Conservation (phyloP, 1,140 invertebrate species). For the Trialeurodes vaporariorum region DNA sequence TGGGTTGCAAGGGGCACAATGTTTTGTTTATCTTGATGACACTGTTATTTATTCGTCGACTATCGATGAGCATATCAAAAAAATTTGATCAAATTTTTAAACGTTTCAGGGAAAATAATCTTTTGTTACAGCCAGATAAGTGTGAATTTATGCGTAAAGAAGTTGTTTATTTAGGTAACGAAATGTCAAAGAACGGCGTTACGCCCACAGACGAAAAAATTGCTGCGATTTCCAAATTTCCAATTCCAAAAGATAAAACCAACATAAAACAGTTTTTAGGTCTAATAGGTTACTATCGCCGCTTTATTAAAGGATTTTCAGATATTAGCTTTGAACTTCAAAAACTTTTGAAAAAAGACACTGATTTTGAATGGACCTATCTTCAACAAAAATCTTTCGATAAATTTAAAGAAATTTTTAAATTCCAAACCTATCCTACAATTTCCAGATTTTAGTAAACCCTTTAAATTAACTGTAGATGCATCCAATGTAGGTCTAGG, state of each 20-base stretch:
- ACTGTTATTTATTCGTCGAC: slow-evolving; percentile 12
- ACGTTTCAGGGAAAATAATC: slow-evolving; percentile 6
- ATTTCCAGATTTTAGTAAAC: too few species aligned
- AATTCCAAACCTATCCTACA: too few species aligned
- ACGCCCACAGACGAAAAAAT: slow-evolving; percentile 31
- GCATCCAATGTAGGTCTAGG: too few species aligned
- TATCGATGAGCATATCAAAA: slow-evolving; percentile 11
- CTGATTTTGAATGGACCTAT: too few species aligned
- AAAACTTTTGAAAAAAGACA: too few species aligned
- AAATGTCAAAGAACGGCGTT: slow-evolving; percentile 30
- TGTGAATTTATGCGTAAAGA: slow-evolving; percentile 26
- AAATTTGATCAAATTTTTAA: slow-evolving; percentile 13
- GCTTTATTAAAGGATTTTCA: slow-evolving; percentile 34
- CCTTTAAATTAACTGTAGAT: too few species aligned
- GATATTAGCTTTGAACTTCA: too few species aligned
- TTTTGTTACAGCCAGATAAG: slow-evolving; percentile 25
- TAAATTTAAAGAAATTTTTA: too few species aligned
- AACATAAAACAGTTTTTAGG: slow-evolving; percentile 37
- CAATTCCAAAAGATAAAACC: slow-evolving; percentile 26
- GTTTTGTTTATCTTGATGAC: slow-evolving; percentile 23
- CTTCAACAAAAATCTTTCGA: too few species aligned
- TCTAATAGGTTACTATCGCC: slow-evolving; percentile 34
- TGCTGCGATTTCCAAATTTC: slow-evolving; percentile 29
- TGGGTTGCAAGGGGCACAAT: slow-evolving; percentile 20
- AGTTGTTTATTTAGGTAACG: slow-evolving; percentile 33